These are phyloP conservation scores for Poeciliopsis presidionis DNA, from an alignment of 2,797 vertebrate species.

Conservation along the genomic window DNA sequence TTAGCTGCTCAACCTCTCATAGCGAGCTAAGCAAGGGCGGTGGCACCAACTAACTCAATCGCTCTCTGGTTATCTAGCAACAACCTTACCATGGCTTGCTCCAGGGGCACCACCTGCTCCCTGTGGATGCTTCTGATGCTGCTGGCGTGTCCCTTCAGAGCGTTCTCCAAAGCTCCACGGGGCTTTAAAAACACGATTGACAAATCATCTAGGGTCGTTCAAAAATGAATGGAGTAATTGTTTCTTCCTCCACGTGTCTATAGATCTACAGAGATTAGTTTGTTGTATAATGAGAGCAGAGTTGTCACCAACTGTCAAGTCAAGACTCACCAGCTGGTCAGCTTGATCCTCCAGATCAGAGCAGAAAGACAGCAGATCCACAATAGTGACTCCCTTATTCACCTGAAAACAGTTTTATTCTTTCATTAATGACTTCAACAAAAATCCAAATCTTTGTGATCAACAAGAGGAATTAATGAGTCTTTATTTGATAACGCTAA, in stretches of 20 bases:
- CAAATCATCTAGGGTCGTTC: neutral
- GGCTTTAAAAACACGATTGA: slow-evolving; percentile 76
- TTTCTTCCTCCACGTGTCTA: neutral
- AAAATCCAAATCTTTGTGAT: neutral
- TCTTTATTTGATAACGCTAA: neutral
- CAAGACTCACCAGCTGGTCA: slow-evolving; percentile 84
- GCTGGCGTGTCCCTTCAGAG: slow-evolving; percentile 86
- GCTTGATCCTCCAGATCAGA: slow-evolving; percentile 86
- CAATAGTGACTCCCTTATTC: slow-evolving; percentile 85
- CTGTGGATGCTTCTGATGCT: slow-evolving; percentile 86
- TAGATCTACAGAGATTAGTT: neutral
- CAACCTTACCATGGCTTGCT: slow-evolving; percentile 88
- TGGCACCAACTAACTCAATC: no score
- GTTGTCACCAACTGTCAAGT: neutral
- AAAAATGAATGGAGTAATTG: neutral
- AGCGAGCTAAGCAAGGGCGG: no score
- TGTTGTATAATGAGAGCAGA: neutral
- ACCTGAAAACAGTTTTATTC: slow-evolving; percentile 75
- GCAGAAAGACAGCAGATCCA: slow-evolving; percentile 88
- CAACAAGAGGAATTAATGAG: neutral
- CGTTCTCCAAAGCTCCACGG: slow-evolving; percentile 87
- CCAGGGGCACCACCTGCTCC: slow-evolving; percentile 87
- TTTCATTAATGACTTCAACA: neutral
- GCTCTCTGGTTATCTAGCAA: no score
- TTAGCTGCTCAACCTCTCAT: no score